Evolutionary conservation across 2,888 invertebrate species (phyloP).

Genomic region (Antheraea yamamai): DNA sequence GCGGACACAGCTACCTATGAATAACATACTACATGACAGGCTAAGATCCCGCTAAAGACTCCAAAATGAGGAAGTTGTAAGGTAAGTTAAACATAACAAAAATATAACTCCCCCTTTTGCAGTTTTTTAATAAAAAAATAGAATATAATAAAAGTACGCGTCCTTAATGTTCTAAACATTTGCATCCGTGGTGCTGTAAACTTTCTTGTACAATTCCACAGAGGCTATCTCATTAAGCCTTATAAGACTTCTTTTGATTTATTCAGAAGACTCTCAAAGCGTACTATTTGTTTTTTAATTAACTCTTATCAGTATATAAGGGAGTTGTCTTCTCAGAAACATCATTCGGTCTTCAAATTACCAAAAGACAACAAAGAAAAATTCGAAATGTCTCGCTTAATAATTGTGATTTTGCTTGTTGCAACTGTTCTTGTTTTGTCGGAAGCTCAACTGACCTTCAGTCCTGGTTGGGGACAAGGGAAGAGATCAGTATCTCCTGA

Average conservation of each 20-base stretch:
- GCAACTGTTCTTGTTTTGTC: slow-evolving; percentile 41
- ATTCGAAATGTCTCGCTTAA: slow-evolving; percentile 46
- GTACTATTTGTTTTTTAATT: slow-evolving; percentile 22
- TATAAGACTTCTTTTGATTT: slow-evolving; percentile 62
- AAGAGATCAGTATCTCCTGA: slow-evolving; percentile 57
- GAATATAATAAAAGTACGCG: neutral
- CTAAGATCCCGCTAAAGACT: no score
- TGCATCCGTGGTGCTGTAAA: neutral
- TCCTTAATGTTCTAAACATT: neutral
- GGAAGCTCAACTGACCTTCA: slow-evolving; percentile 81
- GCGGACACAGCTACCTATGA: no score
- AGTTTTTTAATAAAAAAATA: neutral
- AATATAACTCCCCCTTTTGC: no score
- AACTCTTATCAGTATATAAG: slow-evolving; percentile 17
- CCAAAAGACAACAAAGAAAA: neutral
- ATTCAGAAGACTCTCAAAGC: slow-evolving; percentile 40
- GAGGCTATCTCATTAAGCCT: slow-evolving; percentile 32
- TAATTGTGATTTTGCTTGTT: slow-evolving; percentile 40
- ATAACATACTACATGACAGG: no score
- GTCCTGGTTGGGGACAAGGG: slow-evolving; percentile 79
- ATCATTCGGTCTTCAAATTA: slow-evolving; percentile 25
- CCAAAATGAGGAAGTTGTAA: no score
- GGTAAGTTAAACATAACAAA: no score
- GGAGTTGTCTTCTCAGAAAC: neutral
- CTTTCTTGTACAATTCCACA: neutral